Evolutionary conservation across 2,113 vertebrate genomes (phyloP), one percentile per base, ranked within the genome.

Genomic region (Carlito syrichta): DNA sequence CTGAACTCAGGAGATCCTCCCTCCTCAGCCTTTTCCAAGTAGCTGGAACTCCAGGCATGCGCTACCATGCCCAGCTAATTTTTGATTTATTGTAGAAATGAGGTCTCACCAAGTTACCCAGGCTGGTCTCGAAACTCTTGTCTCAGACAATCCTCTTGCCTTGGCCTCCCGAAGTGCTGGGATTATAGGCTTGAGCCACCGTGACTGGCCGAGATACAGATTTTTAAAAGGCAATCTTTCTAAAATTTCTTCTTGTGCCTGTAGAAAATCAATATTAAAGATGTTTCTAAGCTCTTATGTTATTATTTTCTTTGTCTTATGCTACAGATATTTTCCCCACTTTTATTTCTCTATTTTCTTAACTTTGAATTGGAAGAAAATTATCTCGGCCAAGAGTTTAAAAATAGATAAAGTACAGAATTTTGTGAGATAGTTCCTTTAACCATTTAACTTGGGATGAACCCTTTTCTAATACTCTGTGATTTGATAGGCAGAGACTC

Each of bases 351-450:
- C 4, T 3, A 27, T 86, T 84, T 73, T 45, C 40, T 86, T 32
- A 82, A 76, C 14, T 89, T 95, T 86, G 63, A 88, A 54, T 68
- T 91, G 17, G 14, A 35, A 92, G 73, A 35, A 92, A 89, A 94
- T 23, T 69, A 89, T 82, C 52, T 82, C 85, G 58, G 52, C 27
- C 66, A 52, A 86, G 45, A 71, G 45, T 81, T 30, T 81, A 35
- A 92, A 95, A 86, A 56, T 5, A 63, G 19, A 38, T 63, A n/a
- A 92, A 13, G 23, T 74, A 22, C 23, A 45, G 73, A 63, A n/a
- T 91, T 88, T 94, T 94, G 19, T 27, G 91, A 8, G 62, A 86
- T 91, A 74, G 8, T 91, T 86, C 27, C 12, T 16, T 95, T 16
- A 43, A n/a, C 45, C 22, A 50, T 79, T 9, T 87, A 91, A 69